Evolutionary conservation across 2,888 invertebrate species (phyloP).

Genomic region (Drosophila niveifrons): DNA sequence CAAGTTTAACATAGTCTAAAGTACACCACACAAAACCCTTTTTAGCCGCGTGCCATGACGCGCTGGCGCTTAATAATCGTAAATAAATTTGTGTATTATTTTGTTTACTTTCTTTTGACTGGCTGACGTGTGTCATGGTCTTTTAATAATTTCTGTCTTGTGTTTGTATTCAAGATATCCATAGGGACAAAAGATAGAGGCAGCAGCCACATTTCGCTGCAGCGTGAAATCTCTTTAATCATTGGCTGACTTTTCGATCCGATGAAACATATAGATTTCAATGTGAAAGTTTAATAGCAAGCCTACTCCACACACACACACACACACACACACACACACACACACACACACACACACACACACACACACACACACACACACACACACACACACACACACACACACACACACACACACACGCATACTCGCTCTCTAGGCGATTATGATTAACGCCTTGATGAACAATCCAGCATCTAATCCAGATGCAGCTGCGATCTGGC

Average conservation of each 20-base stretch:
- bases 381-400: conserved; percentile 5
- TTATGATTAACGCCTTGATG: conserved; percentile 73
- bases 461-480: conserved; percentile 61
- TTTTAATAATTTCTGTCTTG: conserved; percentile 66
- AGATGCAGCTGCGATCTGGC: conserved; percentile 66
- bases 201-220: conserved; percentile 33
- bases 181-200: conserved; percentile 42
- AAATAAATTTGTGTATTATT: conserved; percentile 66
- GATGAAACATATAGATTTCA: conserved; percentile 78
- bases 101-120: conserved; percentile 74
- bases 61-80: conserved; percentile 67
- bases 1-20: conserved; percentile 11
- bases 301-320: conserved; percentile 53
- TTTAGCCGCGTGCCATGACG: conserved; percentile 73
- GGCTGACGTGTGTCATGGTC: conserved; percentile 60
- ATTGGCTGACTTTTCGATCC: conserved; percentile 41
- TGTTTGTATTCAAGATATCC: conserved; percentile 32
- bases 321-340: conserved; percentile 4
- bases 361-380: conserved; percentile 11
- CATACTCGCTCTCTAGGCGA: conserved; percentile 21
- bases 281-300: conserved; percentile 73
- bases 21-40: conserved; percentile 44
- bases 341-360: conserved; percentile 5
- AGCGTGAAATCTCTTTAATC: conserved; percentile 72
- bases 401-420: conserved; percentile 12